Conservation (phyloP, 2,113 vertebrate genomes). For the Tretioscincus oriximinensis region DNA sequence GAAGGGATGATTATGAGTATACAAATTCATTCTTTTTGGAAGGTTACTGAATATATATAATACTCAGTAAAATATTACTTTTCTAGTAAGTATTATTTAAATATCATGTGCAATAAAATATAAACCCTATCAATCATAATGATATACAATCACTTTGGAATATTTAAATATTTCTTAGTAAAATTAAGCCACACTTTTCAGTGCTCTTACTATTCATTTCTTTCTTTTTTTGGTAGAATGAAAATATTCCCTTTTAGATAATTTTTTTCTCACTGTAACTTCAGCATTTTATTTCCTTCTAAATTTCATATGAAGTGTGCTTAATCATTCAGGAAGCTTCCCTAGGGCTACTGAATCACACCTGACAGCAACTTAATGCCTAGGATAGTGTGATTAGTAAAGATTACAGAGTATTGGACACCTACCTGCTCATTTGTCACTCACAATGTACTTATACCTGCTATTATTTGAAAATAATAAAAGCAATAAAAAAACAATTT, state of each 20-base stretch:
- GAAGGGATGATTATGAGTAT: too few relatives aligned
- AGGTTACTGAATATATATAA: too few relatives aligned
- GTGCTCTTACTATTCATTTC: too few relatives aligned
- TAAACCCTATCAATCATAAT: too few relatives aligned
- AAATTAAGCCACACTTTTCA: too few relatives aligned
- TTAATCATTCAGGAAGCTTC: slow-evolving; percentile 68
- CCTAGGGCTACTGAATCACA: slow-evolving; percentile 63
- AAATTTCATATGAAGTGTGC: slow-evolving; percentile 67
- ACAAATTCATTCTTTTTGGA: too few relatives aligned
- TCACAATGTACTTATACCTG: slow-evolving; percentile 66
- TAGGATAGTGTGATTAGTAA: slow-evolving; percentile 73
- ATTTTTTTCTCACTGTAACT: slow-evolving; percentile 21
- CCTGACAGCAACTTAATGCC: slow-evolving; percentile 82
- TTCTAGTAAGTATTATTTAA: too few relatives aligned
- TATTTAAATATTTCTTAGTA: too few relatives aligned
- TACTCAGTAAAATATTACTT: too few relatives aligned
- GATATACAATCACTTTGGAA: too few relatives aligned
- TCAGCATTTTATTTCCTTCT: slow-evolving; percentile 54
- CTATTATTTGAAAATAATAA: slow-evolving; percentile 72
- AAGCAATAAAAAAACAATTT: slow-evolving; percentile 54
- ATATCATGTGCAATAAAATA: too few relatives aligned
- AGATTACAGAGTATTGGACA: slow-evolving; percentile 72
- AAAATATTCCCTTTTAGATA: slow-evolving; percentile 9
- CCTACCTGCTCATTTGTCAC: slow-evolving; percentile 61
- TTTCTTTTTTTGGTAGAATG: slow-evolving; percentile 13